Percentiles rank a stretch among this genome's conserved stretches.
Conservation (phyloP, 37 sponge, comb jelly and placozoan species). For the Haliclona indistincta region DNA sequence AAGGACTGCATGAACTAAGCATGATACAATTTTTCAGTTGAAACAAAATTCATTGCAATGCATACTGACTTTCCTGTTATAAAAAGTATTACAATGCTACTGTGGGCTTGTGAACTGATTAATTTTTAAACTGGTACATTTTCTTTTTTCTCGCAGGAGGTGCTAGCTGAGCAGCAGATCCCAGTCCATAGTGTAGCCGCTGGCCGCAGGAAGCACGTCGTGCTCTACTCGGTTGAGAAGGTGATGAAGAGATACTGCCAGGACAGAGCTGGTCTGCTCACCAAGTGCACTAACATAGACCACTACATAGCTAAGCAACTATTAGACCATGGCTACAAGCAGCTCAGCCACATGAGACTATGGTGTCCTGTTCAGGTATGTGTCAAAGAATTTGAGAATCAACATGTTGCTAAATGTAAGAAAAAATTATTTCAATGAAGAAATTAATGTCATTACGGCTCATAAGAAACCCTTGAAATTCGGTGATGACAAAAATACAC, state of each 20-base stretch:
- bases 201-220: slow-evolving; percentile 59
- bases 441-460: no score
- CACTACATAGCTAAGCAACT: slow-evolving; percentile 64
- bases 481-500: no score
- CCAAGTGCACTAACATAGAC: slow-evolving; percentile 65
- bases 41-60: no score
- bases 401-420: not conserved
- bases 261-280: slow-evolving; percentile 72
- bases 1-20: no score
- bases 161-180: slow-evolving; percentile 69
- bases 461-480: no score
- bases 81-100: not conserved
- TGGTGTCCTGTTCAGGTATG: slow-evolving; percentile 93
- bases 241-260: slow-evolving; percentile 44
- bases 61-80: not conserved
- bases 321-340: slow-evolving; percentile 83
- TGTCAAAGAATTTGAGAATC: no score
- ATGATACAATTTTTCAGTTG: no score
- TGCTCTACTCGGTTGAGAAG: slow-evolving; percentile 60
- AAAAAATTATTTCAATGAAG: no score
- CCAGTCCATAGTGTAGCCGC: slow-evolving; percentile 64
- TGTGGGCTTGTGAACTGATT: not conserved
- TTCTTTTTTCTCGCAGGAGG: slow-evolving; percentile 57
- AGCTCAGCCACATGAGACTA: slow-evolving; percentile 72
- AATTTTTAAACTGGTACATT: not conserved